Percentiles rank a stretch among this genome's conserved stretches.
Evolutionary conservation across 2,797 vertebrate genomes (phyloP).

Genomic region (Microhierax caerulescens): DNA sequence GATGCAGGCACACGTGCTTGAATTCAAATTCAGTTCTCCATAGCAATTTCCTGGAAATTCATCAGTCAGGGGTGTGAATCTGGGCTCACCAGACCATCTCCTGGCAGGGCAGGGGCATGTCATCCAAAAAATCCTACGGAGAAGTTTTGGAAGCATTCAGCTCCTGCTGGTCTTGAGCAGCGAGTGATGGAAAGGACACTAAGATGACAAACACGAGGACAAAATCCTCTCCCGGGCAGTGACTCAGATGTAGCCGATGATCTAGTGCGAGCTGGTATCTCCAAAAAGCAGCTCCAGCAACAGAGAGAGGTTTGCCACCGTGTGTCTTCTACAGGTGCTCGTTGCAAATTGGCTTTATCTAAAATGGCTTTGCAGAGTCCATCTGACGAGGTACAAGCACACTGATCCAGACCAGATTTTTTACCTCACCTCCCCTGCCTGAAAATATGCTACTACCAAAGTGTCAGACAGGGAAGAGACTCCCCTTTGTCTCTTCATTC

Average conservation of each 20-base stretch:
- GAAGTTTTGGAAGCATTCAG: background rate
- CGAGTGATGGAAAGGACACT: background rate
- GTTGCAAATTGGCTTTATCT: background rate
- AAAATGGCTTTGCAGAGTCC: background rate
- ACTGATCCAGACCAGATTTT: slow-evolving; percentile 65
- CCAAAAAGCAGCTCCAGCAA: background rate
- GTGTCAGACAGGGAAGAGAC: slow-evolving; percentile 60
- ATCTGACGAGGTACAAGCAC: background rate
- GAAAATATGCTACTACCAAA: slow-evolving; percentile 42
- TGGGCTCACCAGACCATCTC: background rate
- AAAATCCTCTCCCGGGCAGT: background rate
- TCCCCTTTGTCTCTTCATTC: slow-evolving; percentile 63
- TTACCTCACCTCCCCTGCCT: slow-evolving; percentile 45
- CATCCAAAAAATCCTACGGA: background rate
- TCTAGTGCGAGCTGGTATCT: background rate
- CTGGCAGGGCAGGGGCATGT: background rate
- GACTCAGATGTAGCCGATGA: background rate
- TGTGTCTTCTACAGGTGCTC: background rate
- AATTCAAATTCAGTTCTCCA: background rate
- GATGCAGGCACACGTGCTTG: background rate
- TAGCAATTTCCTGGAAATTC: background rate
- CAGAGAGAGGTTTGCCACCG: background rate
- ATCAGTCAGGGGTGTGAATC: background rate
- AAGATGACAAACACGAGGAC: background rate
- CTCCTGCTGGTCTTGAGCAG: background rate